Evolutionary conservation across 2,797 vertebrate species (phyloP), one percentile per base, ranked within the genome.

Genomic region (Sebastes steindachneri): DNA sequence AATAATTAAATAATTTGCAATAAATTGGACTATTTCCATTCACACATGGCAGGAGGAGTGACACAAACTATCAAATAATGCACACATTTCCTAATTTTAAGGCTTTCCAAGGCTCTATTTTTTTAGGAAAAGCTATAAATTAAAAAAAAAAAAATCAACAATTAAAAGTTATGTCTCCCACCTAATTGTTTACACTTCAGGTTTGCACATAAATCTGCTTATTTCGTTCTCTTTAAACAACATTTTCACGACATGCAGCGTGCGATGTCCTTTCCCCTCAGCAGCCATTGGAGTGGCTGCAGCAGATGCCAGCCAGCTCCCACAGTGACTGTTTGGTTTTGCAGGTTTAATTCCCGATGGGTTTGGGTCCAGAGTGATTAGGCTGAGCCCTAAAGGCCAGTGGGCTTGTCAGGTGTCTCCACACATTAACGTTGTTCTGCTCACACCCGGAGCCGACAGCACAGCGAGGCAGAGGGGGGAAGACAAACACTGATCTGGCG

Each of bases 301-400:
- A 73, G 89, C 89, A 89, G 90, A 92, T 89, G 90, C 90, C 91
- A 80, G 90, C 82, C 89, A n/a, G 88, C 93, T 93, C 95, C 94
- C 94, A 94, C 91, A 88, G 94, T 41, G 90, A 93, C 90, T 93
- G 93, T 95, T 94, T 94, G 93, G 93, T 94, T 94, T 95, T 91
- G 90, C 91, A 88, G 92, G 89, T 94, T 92, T 92, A 92, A 94
- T 93, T 95, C 93, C 89, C 86, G 78, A 89, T 88, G 91, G 91
- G 91, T 91, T 88, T 63, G 90, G 92, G 93, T 92, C 83, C 80
- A 90, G 86, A 90, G 91, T 92, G 94, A 94, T 95, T 95, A 95
- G 90, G 83, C 84, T 92, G 88, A 93, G 93, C 89, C 88, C 91
- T 84, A 88, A 87, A 93, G 92, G 90, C 90, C 93, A 86, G 91